These are phyloP conservation scores for Drosophila recens DNA, from an alignment of 2,888 invertebrate species.

Conservation along the genomic window DNA sequence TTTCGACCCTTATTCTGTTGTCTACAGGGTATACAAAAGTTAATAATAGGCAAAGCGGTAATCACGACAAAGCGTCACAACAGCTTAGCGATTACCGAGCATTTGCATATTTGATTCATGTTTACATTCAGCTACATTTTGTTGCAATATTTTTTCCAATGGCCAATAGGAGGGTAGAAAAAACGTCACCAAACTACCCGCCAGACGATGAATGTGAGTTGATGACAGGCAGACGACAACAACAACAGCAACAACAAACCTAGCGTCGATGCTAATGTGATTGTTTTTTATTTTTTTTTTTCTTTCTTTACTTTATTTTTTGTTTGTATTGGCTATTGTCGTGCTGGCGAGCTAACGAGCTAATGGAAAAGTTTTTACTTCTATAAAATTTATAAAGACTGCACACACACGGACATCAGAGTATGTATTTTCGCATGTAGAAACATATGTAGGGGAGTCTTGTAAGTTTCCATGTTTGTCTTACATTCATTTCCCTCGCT, in stretches of 20 bases:
- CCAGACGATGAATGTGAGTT: conserved; percentile 53
- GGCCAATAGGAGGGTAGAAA: conserved; percentile 27
- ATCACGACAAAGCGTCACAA: conserved; percentile 16
- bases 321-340: conserved; percentile 61
- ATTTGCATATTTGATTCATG: conserved; percentile 68
- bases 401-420: conserved; percentile 4
- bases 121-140: conserved; percentile 51
- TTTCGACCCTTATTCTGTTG: not conserved
- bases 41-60: conserved; percentile 12
- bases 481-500: conserved; percentile 48
- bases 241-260: conserved; percentile 16
- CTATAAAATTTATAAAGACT: conserved; percentile 44
- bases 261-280: conserved; percentile 57
- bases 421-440: conserved; percentile 14
- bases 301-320: conserved; percentile 16
- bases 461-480: conserved; percentile 53
- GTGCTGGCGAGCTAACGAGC: conserved; percentile 73
- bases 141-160: conserved; percentile 67
- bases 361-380: conserved; percentile 77
- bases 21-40: conserved; percentile 5
- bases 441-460: conserved; percentile 31
- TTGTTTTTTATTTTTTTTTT: conserved; percentile 56
- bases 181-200: conserved; percentile 49
- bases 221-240: conserved; percentile 65
- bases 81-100: conserved; percentile 30